Conservation (phyloP, 2,888 invertebrate genomes). For the Homarus gammarus region DNA sequence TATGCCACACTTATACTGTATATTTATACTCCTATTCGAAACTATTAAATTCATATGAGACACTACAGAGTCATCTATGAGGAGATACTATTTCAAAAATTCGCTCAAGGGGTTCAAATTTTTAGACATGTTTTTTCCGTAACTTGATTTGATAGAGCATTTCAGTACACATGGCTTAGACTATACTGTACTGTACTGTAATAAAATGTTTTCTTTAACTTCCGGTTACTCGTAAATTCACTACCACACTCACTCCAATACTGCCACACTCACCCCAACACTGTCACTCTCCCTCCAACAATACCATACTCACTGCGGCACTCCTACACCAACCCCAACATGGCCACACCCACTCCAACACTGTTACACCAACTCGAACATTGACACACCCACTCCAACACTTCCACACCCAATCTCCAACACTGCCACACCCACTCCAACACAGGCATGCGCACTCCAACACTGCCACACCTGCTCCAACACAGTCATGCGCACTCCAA, state of each 20-base stretch:
- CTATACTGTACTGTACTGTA: no score
- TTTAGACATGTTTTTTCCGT: no score
- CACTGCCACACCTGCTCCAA: not conserved
- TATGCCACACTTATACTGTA: no score
- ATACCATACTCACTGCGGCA: not conserved
- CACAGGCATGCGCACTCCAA: not conserved
- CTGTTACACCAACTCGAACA: not conserved
- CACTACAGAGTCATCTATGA: no score
- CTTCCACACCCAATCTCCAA: not conserved
- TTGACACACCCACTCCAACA: not conserved
- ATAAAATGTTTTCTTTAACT: no score
- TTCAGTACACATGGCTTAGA: no score
- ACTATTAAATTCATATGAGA: no score
- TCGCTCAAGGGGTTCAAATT: no score
- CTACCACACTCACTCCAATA: not conserved
- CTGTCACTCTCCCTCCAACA: not conserved
- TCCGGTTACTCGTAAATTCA: no score
- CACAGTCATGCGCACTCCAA: not conserved
- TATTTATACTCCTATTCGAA: no score
- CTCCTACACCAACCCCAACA: not conserved
- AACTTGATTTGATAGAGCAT: no score
- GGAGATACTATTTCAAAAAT: no score
- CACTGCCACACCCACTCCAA: not conserved
- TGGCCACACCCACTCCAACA: not conserved
- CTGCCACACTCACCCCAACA: not conserved